phyloP scores from a whole-genome alignment of 2,113 vertebrate genomes.

The Narcine bancroftii region DNA sequence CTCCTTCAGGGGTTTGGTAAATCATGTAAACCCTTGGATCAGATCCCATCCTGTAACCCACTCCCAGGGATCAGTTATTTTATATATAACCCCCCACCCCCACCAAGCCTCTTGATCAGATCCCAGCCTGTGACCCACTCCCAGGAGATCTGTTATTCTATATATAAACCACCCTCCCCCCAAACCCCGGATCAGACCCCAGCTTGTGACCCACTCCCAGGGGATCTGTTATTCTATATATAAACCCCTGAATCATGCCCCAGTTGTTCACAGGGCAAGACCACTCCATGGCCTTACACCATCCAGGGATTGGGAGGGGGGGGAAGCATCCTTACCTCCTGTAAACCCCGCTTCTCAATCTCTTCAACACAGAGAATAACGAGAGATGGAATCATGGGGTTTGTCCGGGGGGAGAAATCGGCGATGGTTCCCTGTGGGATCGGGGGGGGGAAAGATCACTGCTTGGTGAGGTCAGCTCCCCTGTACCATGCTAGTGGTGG shows the following conservation, averaged over 20 bases:
- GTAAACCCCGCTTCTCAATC: constrained; percentile 68
- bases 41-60: too few species aligned
- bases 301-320: not conserved
- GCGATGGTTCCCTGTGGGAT: constrained; percentile 58
- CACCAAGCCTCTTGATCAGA: not conserved
- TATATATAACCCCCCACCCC: too few species aligned
- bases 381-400: constrained; percentile 58
- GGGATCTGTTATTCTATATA: too few species aligned
- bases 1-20: too few species aligned
- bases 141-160: too few species aligned
- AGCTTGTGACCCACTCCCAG: too few species aligned
- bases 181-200: too few species aligned
- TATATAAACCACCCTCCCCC: too few species aligned
- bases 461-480: not conserved
- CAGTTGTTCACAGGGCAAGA: not conserved
- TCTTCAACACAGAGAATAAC: constrained; percentile 68
- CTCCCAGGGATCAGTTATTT: too few species aligned
- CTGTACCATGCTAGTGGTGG: not conserved
- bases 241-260: not conserved
- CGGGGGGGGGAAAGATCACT: too few species aligned
- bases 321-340: constrained; percentile 54
- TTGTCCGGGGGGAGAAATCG: constrained; percentile 50
- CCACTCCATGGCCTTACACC: accelerated
- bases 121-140: too few species aligned
- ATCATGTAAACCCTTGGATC: too few species aligned